Evolutionary conservation across 2,113 vertebrate species (phyloP).

Genomic region (Antennarius striatus): DNA sequence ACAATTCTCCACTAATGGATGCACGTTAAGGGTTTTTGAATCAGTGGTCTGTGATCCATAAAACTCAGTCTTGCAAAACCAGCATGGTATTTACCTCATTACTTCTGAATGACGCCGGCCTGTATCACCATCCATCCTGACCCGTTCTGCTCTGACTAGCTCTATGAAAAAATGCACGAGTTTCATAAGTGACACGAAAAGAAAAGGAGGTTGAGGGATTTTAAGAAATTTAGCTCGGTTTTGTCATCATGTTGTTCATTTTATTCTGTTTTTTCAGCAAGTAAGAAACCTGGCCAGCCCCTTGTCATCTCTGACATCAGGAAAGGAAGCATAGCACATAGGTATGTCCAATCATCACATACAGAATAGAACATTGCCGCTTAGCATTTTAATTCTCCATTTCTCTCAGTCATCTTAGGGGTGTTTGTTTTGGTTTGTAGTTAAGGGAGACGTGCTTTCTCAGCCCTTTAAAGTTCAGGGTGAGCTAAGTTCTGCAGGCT

Average conservation of each 20-base stretch:
- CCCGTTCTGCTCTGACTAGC: constrained; percentile 21
- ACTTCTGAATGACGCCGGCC: constrained; percentile 43
- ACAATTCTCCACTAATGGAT: background rate
- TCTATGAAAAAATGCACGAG: constrained; percentile 5
- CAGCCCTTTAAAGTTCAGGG: background rate
- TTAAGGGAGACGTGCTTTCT: background rate
- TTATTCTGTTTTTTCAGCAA: constrained; percentile 76
- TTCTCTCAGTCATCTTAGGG: background rate
- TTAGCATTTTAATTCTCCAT: background rate
- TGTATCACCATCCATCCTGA: constrained; percentile 30
- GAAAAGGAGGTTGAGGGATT: background rate
- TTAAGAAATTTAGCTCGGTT: background rate
- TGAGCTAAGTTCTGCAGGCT: constrained; percentile 3
- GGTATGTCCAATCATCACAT: constrained; percentile 75
- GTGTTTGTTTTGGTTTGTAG: background rate
- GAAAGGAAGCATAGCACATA: constrained; percentile 95
- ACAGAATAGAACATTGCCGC: background rate
- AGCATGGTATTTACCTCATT: constrained; percentile 54
- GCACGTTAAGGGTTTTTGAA: constrained; percentile 10
- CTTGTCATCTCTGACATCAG: constrained; percentile 97
- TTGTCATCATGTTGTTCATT: background rate
- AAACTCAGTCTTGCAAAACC: constrained; percentile 27
- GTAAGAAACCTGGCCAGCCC: constrained; percentile 91
- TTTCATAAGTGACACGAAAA: background rate
- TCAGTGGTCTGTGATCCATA: constrained; percentile 55